Evolutionary conservation across 2,797 vertebrate species (phyloP), one percentile per base, ranked within the genome.

Genomic region (Sebastes goodei): DNA sequence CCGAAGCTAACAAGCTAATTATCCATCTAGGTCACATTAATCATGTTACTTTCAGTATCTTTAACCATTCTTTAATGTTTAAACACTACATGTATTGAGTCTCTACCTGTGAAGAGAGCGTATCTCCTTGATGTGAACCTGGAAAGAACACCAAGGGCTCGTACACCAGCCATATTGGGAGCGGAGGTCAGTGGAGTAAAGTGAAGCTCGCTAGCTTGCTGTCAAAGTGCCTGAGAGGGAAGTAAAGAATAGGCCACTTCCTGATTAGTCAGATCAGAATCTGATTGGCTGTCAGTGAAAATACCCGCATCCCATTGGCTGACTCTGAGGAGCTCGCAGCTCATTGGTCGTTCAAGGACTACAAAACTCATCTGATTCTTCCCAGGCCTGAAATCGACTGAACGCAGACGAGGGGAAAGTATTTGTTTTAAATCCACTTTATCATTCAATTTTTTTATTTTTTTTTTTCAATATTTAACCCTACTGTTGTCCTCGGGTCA

Each of bases 91-190:
- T 2, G 1, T 3, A 6, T 35, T 14, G 9, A 0, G 4, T 15
- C 25, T 61, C 1, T 92, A 96, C 96, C 96, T 94, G 91, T 73
- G 61, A 82, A 69, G 0, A 93, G 68, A 11, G 84, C 52, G 64
- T 95, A 96, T 94, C 90, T 94, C 69, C 84, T 92, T 60, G 80
- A 74, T 83, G 94, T 74, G 27, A 94, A 65, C 74, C 85, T 92
- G 79, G 95, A 95, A 21, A 96, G 92, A 82, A 92, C 88, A 68
- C 95, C 95, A 75, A 95, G 70, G 77, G 93, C 92, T 92, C 95
- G 90, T 23, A 96, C 84, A 88, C 93, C 89, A 76, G 95, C 94
- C 96, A 96, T 96, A 46, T 94, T 95, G 78, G 82, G 83, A 94
- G 80, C 83, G 89, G 92, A 95, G 94, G 92, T 95, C 93, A 95